These are phyloP conservation scores for Dendrolimus kikuchii DNA, from an alignment of 1,140 invertebrate genomes.

Conservation along the genomic window DNA sequence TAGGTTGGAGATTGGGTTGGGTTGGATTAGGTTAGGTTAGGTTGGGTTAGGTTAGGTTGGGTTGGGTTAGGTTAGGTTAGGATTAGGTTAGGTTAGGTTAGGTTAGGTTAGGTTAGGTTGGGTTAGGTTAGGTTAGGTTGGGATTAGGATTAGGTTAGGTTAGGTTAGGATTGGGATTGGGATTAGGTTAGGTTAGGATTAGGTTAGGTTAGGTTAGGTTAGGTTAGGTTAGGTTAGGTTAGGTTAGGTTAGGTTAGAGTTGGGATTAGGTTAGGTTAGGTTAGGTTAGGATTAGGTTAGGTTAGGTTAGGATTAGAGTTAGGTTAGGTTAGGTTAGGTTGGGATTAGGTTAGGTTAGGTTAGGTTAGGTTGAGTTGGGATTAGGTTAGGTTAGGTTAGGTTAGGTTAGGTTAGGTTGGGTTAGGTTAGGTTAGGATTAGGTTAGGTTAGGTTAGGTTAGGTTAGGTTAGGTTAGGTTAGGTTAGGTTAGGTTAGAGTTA, in stretches of 20 bases:
- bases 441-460: constrained; percentile 3
- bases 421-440: neutral
- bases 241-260: neutral
- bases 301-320: neutral
- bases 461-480: constrained; percentile 3
- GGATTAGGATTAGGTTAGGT: neutral
- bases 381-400: constrained; percentile 1
- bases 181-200: too few species aligned
- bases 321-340: constrained; percentile 1
- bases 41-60: too few species aligned
- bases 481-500: neutral
- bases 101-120: constrained; percentile 5
- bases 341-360: constrained; percentile 1
- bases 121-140: neutral
- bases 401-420: neutral
- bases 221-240: neutral
- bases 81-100: neutral
- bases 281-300: too few species aligned
- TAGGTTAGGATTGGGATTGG: neutral
- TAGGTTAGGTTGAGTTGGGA: neutral
- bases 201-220: too few species aligned
- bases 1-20: too few species aligned
- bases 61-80: constrained; percentile 4
- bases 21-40: too few species aligned
- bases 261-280: too few species aligned